Conservation (phyloP, 2,888 invertebrate species). For the Pedicia rivosa region DNA sequence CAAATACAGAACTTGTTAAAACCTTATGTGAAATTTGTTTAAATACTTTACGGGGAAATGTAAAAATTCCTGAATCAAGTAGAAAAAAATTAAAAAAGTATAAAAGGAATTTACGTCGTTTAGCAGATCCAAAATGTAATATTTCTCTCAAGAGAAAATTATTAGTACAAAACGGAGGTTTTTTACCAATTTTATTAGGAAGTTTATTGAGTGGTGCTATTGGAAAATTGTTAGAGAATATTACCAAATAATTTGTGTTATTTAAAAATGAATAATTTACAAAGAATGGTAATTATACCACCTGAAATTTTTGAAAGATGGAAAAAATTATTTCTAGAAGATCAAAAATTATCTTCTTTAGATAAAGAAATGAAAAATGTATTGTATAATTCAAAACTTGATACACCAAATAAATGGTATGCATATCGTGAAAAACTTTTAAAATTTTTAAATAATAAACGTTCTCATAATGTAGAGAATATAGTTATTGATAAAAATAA, state of each 20-base stretch:
- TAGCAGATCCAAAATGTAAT: neutral
- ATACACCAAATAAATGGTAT: slow-evolving; percentile 4
- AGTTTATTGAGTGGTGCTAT: slow-evolving; percentile 2
- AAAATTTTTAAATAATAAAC: slow-evolving; percentile 1
- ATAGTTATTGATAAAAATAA: too few relatives aligned
- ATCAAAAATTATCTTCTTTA: neutral
- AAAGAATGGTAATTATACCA: neutral
- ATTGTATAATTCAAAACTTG: neutral
- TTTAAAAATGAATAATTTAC: slow-evolving; percentile 1
- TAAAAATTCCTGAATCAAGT: neutral
- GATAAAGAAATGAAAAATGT: slow-evolving; percentile 3
- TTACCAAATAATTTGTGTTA: too few relatives aligned
- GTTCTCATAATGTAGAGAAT: too few relatives aligned
- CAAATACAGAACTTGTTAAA: neutral
- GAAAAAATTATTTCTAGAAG: neutral
- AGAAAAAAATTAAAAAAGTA: neutral
- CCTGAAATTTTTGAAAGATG: slow-evolving; percentile 4
- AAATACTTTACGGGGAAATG: slow-evolving; percentile 1
- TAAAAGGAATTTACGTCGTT: neutral
- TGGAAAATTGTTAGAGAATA: slow-evolving; percentile 1
- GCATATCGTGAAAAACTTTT: slow-evolving; percentile 2
- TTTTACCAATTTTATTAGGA: slow-evolving; percentile 3
- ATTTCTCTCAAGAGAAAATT: slow-evolving; percentile 2
- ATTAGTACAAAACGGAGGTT: slow-evolving; percentile 5
- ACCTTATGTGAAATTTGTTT: neutral